phyloP scores from a whole-genome alignment of 2,888 invertebrate genomes.

The Deilephila porcellus region DNA sequence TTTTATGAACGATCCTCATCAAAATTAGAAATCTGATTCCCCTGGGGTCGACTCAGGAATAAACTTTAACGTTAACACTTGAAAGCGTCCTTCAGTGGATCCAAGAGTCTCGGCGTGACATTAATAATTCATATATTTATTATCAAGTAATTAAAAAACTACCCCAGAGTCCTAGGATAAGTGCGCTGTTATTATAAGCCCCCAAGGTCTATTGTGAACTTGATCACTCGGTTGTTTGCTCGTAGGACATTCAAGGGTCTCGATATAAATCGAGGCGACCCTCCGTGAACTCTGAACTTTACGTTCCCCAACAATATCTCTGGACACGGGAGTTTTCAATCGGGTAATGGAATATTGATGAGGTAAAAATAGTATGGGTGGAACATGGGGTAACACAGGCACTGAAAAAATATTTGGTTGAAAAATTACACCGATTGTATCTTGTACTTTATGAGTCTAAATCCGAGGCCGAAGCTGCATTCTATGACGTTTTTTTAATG shows the following conservation, averaged over 20 bases:
- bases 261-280: constrained; percentile 17
- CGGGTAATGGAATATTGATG: neutral
- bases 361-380: neutral
- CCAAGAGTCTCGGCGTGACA: no score
- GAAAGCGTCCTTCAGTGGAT: no score
- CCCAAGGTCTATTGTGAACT: neutral
- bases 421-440: no score
- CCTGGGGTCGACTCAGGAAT: no score
- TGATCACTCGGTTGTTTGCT: constrained; percentile 5
- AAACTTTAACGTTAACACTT: no score
- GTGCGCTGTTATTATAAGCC: neutral
- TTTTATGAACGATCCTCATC: no score
- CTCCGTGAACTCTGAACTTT: constrained; percentile 13
- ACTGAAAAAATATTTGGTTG: no score
- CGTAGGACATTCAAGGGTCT: neutral
- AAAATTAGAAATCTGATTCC: no score
- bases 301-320: neutral
- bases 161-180: neutral
- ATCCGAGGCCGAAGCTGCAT: no score
- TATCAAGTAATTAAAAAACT: neutral
- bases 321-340: neutral
- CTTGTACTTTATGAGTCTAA: no score
- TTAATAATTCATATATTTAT: neutral
- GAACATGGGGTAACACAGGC: neutral
- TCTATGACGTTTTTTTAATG: no score